Conservation (phyloP, 1,140 invertebrate species). For the Periplaneta americana region DNA sequence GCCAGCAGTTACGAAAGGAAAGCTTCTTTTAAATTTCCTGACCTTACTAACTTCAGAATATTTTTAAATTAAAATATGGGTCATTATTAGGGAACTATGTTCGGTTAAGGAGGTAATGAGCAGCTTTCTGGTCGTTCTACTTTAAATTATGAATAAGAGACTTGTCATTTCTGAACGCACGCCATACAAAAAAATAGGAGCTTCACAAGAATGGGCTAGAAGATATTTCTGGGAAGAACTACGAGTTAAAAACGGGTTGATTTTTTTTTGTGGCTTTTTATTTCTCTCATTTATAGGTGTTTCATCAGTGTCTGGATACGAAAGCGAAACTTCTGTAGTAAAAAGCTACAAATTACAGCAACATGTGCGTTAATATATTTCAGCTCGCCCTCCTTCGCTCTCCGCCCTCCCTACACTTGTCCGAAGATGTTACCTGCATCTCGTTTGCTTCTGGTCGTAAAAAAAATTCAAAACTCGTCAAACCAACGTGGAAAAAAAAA, state of each 20-base stretch:
- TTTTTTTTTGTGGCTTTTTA: not conserved
- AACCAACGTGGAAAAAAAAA: not conserved
- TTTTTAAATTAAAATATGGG: not conserved
- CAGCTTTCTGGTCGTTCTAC: not conserved
- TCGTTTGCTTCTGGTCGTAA: not conserved
- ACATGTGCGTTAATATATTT: not conserved
- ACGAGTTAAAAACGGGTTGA: not conserved
- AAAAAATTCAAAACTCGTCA: not conserved
- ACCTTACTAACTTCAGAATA: not conserved
- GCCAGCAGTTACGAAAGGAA: not conserved
- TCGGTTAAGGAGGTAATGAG: not conserved
- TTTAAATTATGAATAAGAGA: not conserved
- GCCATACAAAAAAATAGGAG: no score
- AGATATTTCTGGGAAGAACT: not conserved
- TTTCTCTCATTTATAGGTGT: not conserved
- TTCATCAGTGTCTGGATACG: not conserved
- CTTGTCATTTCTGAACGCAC: not conserved
- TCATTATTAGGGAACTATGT: not conserved
- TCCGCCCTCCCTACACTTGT: not conserved
- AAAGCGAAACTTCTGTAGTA: not conserved
- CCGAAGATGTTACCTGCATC: not conserved
- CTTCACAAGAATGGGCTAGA: not conserved
- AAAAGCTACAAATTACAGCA: not conserved
- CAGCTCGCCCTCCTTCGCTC: not conserved
- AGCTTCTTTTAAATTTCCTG: not conserved